Base-by-base conservation (phyloP, 1,140 invertebrate species). In the Listronotus oregonensis region DNA sequence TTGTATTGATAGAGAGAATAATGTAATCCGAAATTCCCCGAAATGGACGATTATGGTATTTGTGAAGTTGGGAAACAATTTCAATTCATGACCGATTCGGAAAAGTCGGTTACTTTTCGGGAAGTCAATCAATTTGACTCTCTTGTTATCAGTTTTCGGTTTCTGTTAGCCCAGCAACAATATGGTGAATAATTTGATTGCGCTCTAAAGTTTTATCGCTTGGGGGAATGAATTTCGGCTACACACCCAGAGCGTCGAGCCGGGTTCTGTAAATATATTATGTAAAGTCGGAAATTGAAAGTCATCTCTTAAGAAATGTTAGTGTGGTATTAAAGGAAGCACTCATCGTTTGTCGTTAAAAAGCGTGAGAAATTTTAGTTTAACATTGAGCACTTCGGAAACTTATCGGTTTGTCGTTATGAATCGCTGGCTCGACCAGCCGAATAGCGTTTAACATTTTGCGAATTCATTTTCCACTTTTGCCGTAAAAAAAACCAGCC, bases 151-250 rank as follows among this genome's bases (percentile, higher is more conserved):
- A 70, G 69, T 70, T 67, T 64, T 64, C 58, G 60, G 71, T 69
- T 73, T 68, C 64, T 64, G 70, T 72, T 63, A 65, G 62, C 58
- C 68, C 60, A 64, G 65, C 69, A 70, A 72, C 68, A 74, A 70
- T 70, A 74, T 73, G 69, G 69, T 70, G 69, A 75, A 71, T 76
- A 73, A 76, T 76, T 76, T 69, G 74, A 70, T 75, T 69, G 70
- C 64, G 67, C 68, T 69, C 56, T 67, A 71, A 74, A 75, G 68
- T 74, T 75, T 74, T 74, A 74, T 74, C 71, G 74, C 59, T 61
- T 27, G 64, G 68, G 68, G 70, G 70, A 72, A 72, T 72, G 68
- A 71, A 71, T 73, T 75, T 71, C 60, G 51, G 58, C 62, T 61
- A 67, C 68, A 69, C 49, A 69, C 65, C 59, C 69, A 40, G 49